Conservation (phyloP, 2,113 vertebrate species). For the Oryzias melastigma region DNA sequence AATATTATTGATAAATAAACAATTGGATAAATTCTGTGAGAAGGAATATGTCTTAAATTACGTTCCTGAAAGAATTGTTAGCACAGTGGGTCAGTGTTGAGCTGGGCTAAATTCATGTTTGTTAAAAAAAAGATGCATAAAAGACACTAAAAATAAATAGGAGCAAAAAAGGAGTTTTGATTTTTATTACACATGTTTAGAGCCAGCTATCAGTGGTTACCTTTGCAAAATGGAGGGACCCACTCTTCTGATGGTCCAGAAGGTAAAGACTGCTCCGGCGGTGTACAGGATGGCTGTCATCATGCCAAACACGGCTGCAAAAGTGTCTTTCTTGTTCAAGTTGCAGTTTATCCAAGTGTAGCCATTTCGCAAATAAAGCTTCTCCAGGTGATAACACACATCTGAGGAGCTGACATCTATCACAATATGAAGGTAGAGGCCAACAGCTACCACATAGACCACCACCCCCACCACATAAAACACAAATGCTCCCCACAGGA, state of each 20-base stretch:
- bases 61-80: too few relatives aligned
- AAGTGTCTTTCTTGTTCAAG: constrained; percentile 79
- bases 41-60: too few relatives aligned
- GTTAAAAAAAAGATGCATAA: too few relatives aligned
- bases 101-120: too few relatives aligned
- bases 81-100: too few relatives aligned
- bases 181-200: too few relatives aligned
- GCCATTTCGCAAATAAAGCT: constrained; percentile 80
- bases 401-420: constrained; percentile 81
- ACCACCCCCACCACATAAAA: constrained; percentile 75
- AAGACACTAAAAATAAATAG: too few relatives aligned
- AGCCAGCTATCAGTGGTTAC: too few relatives aligned
- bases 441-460: constrained; percentile 76
- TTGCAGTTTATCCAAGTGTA: constrained; percentile 87
- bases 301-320: constrained; percentile 78
- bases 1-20: too few relatives aligned
- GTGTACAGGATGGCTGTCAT: constrained; percentile 77
- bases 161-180: too few relatives aligned
- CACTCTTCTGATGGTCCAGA: constrained; percentile 64
- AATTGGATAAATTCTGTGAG: too few relatives aligned
- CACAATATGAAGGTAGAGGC: constrained; percentile 86
- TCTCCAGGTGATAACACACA: constrained; percentile 75
- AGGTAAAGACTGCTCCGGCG: constrained; percentile 67
- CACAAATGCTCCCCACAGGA: constrained; percentile 74
- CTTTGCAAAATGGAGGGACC: too few relatives aligned